Evolutionary conservation across 2,888 invertebrate genomes (phyloP).

Genomic region (Drepana falcataria): DNA sequence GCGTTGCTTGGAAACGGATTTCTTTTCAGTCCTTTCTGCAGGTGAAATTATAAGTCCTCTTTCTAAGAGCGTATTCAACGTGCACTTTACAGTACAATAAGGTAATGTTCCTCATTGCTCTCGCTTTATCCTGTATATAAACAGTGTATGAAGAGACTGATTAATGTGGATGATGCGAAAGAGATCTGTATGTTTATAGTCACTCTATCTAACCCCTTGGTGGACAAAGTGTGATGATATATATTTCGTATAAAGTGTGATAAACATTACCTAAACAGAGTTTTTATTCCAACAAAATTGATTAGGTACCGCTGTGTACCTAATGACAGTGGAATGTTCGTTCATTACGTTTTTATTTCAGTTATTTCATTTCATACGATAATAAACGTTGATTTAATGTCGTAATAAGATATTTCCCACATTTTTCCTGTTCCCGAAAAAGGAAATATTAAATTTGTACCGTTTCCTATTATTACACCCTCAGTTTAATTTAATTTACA

Average conservation of each 20-base stretch:
- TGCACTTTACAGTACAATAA: too few species aligned
- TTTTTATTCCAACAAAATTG: too few species aligned
- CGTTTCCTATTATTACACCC: constrained; percentile 30
- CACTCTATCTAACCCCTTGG: too few species aligned
- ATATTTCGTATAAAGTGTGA: too few species aligned
- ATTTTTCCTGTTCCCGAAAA: constrained; percentile 24
- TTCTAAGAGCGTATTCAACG: constrained; percentile 11
- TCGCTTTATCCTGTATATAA: too few species aligned
- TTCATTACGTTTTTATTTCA: constrained; percentile 10
- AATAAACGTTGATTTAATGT: constrained; percentile 33
- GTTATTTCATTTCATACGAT: constrained; percentile 18
- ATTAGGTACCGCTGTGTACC: too few species aligned
- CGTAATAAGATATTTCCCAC: constrained; percentile 29
- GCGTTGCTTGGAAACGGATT: constrained; percentile 26
- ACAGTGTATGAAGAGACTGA: too few species aligned
- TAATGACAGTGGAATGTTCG: not conserved
- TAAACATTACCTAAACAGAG: too few species aligned
- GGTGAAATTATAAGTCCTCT: constrained; percentile 40
- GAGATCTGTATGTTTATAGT: too few species aligned
- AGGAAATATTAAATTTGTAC: constrained; percentile 32
- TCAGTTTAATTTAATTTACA: constrained; percentile 42
- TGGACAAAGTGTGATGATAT: too few species aligned
- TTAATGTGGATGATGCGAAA: too few species aligned
- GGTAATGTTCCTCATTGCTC: too few species aligned
- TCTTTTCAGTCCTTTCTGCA: constrained; percentile 31